These are phyloP conservation scores for Calvadosia cruxmelitensis DNA, from an alignment of 30 jellyfish, hydroid and myxozoan genomes.

Conservation along the genomic window DNA sequence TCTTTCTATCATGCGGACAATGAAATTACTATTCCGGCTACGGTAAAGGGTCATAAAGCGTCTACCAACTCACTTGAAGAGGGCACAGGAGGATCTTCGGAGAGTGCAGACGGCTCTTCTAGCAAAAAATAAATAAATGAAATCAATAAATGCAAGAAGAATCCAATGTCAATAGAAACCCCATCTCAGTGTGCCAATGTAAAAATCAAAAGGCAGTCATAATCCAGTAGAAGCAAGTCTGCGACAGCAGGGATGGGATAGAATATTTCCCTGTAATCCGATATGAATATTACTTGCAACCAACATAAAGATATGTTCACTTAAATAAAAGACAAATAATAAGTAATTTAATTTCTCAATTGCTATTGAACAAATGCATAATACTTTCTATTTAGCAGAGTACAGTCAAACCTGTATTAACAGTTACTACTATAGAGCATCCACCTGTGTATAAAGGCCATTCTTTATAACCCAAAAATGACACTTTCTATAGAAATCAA, in stretches of 20 bases:
- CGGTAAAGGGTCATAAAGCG: too few species aligned
- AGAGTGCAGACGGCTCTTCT: not conserved
- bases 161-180: not conserved
- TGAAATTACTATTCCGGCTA: too few species aligned
- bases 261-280: too few species aligned
- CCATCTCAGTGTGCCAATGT: not conserved
- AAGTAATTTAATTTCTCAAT: too few species aligned
- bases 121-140: not conserved
- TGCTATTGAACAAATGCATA: too few species aligned
- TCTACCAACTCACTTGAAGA: not conserved
- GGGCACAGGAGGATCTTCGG: not conserved
- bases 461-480: not conserved
- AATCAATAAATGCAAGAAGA: too few species aligned
- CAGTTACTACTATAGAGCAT: not conserved
- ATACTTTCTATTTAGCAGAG: too few species aligned
- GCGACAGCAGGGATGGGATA: too few species aligned
- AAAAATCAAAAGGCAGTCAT: not conserved
- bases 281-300: too few species aligned
- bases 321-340: too few species aligned
- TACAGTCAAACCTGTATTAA: not conserved
- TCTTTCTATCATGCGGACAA: too few species aligned
- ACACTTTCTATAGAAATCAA: not conserved
- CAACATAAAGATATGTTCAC: too few species aligned
- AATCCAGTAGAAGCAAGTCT: not conserved
- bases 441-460: not conserved